Evolutionary conservation across 2,888 invertebrate species (phyloP).

Genomic region (Drosophila yooni): DNA sequence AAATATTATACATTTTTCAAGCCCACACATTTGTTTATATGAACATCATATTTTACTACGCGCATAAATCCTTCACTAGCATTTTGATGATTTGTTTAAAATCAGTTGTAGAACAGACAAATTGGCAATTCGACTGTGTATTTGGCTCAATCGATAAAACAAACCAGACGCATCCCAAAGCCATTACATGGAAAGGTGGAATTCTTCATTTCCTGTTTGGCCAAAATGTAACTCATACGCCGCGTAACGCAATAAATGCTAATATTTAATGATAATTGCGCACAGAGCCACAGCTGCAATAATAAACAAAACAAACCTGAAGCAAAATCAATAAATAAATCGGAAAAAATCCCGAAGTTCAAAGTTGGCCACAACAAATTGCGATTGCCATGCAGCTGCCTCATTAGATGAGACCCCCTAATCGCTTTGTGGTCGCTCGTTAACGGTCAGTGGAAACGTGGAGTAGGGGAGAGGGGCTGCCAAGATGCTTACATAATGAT

Average conservation of each 20-base stretch:
- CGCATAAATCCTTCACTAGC: constrained; percentile 1
- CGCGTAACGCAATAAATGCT: constrained; percentile 64
- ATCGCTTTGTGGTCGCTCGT: constrained; percentile 44
- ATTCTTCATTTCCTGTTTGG: constrained; percentile 59
- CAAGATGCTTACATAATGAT: constrained; percentile 68
- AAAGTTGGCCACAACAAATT: constrained; percentile 71
- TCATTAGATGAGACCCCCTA: constrained; percentile 61
- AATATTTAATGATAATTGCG: constrained; percentile 73
- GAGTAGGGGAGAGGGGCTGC: background rate
- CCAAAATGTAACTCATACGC: constrained; percentile 69
- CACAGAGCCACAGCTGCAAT: constrained; percentile 35
- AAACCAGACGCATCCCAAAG: constrained; percentile 13
- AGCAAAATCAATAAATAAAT: constrained; percentile 51
- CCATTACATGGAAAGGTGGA: constrained; percentile 15
- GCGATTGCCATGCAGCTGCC: constrained; percentile 48
- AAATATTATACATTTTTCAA: background rate
- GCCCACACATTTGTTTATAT: background rate
- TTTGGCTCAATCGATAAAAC: constrained; percentile 24
- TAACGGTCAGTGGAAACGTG: constrained; percentile 20
- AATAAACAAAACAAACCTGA: constrained; percentile 39
- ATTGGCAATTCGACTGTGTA: constrained; percentile 29
- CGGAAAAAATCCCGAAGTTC: constrained; percentile 47
- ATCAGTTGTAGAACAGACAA: background rate
- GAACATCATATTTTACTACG: background rate
- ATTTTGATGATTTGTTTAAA: constrained; percentile 33